Percentiles rank a stretch among this genome's conserved stretches.
These are phyloP conservation scores for Xiphophorus hellerii DNA, from an alignment of 2,113 vertebrate species.

Conservation along the genomic window DNA sequence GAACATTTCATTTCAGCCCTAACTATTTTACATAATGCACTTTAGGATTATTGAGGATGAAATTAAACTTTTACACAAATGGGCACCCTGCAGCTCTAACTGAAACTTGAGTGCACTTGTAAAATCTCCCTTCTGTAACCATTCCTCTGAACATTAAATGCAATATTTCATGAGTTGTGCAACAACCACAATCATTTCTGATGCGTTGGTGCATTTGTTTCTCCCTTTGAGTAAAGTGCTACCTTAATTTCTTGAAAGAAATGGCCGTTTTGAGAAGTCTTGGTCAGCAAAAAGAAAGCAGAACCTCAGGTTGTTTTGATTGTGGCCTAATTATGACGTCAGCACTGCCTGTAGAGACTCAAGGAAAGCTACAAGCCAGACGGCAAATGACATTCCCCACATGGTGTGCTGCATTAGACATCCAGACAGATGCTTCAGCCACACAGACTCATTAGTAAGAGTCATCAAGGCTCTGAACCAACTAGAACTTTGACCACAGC, in stretches of 20 bases:
- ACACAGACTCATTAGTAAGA: conserved; percentile 73
- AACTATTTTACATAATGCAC: conserved; percentile 33
- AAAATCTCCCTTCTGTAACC: conserved; percentile 16
- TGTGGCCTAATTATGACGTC: conserved; percentile 53
- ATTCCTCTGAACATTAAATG: neutral
- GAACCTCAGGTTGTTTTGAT: conserved; percentile 32
- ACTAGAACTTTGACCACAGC: conserved; percentile 59
- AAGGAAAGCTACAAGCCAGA: conserved; percentile 51
- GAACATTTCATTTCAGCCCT: conserved; percentile 9
- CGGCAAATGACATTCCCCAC: conserved; percentile 67
- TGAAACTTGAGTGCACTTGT: conserved; percentile 11
- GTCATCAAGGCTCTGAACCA: conserved; percentile 61
- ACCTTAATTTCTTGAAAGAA: neutral
- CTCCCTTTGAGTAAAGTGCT: neutral
- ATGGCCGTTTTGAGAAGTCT: conserved; percentile 16
- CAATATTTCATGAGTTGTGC: neutral
- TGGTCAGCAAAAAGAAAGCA: conserved; percentile 18
- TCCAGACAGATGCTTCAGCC: conserved; percentile 74
- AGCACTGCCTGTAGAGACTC: conserved; percentile 37
- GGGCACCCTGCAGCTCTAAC: conserved; percentile 10
- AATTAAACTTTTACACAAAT: conserved; percentile 15
- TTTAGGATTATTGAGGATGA: conserved; percentile 23
- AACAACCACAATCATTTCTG: neutral
- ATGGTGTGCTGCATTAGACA: conserved; percentile 65
- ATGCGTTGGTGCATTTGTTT: neutral